Conservation (phyloP, 2,113 vertebrate species). For the Ginglymostoma cirratum region DNA sequence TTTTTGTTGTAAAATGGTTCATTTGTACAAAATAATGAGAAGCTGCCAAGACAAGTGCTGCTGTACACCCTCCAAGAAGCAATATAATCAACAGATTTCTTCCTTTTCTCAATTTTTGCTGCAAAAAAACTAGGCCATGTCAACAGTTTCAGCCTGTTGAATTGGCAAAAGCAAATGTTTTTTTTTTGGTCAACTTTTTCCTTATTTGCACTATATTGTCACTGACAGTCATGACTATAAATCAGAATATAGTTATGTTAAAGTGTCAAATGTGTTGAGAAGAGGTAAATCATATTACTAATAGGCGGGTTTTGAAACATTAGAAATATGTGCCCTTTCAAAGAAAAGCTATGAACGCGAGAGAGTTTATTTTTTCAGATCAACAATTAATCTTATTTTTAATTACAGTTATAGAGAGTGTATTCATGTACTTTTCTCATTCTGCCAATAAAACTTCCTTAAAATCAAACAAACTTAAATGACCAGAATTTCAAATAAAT, state of each 20-base stretch:
- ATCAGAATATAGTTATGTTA: conserved; percentile 29
- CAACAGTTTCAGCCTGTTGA: conserved; percentile 27
- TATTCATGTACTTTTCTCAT: neutral
- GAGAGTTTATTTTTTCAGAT: neutral
- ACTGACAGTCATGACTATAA: conserved; percentile 25
- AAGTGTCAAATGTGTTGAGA: conserved; percentile 26
- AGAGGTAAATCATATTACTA: conserved; percentile 23
- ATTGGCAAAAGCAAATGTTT: conserved; percentile 33
- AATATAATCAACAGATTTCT: conserved; percentile 23
- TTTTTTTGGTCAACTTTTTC: conserved; percentile 30
- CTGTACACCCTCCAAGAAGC: neutral
- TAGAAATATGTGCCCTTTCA: conserved; percentile 15
- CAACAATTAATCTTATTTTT: neutral
- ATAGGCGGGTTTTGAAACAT: conserved; percentile 19
- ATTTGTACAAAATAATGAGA: conserved; percentile 29
- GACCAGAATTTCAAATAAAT: neutral
- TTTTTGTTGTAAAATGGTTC: conserved; percentile 34
- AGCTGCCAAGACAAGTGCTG: conserved; percentile 8
- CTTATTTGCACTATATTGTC: conserved; percentile 36
- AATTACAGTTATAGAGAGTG: neutral
- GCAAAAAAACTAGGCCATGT: conserved; percentile 30
- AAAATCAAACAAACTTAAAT: neutral
- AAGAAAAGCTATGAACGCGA: neutral
- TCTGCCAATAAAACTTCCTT: neutral
- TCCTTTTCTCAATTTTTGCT: conserved; percentile 15